Percentiles rank a stretch among this genome's conserved stretches.
Evolutionary conservation across 2,113 vertebrate genomes (phyloP).

Genomic region (Spea bombifrons): DNA sequence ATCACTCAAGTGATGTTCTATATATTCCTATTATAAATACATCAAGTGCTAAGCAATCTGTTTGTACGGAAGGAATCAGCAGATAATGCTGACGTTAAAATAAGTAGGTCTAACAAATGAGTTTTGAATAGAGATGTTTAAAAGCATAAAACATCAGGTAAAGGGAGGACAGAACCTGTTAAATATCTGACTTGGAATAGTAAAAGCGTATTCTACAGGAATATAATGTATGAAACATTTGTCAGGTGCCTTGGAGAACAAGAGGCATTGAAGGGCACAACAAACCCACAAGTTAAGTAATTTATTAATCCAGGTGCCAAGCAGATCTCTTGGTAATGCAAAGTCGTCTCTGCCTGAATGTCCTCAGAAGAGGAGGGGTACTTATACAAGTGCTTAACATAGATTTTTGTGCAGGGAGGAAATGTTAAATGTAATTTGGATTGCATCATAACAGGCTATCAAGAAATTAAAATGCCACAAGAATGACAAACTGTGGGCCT

Average conservation of each 20-base stretch:
- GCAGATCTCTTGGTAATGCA: neutral
- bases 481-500: constrained; percentile 2
- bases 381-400: neutral
- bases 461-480: neutral
- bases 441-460: neutral
- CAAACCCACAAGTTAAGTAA: neutral
- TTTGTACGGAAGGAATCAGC: neutral
- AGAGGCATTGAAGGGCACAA: neutral
- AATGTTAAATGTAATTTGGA: neutral
- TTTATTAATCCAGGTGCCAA: neutral
- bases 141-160: neutral
- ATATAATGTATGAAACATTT: neutral
- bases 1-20: neutral
- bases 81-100: neutral
- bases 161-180: neutral
- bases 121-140: neutral
- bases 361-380: neutral
- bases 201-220: neutral
- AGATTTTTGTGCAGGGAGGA: neutral
- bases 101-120: neutral
- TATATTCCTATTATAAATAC: neutral
- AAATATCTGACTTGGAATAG: neutral
- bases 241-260: neutral
- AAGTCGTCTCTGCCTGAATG: neutral
- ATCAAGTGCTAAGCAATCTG: neutral